Evolutionary conservation across 2,888 invertebrate genomes (phyloP).

Genomic region (Phymatocera aterrima): DNA sequence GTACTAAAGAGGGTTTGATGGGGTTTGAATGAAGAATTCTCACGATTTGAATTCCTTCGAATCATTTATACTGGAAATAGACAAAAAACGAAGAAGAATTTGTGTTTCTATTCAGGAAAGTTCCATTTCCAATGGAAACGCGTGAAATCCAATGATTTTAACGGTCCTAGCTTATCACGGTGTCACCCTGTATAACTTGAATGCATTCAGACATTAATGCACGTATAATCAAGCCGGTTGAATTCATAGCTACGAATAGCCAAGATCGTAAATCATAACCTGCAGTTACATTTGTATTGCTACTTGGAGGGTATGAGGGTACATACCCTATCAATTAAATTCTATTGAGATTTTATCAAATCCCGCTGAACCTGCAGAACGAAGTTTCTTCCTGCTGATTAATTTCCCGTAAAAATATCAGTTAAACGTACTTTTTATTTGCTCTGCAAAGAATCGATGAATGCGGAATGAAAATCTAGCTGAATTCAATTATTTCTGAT

Average conservation of each 20-base stretch:
- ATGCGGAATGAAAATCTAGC: not conserved
- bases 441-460: not conserved
- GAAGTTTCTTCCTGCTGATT: not conserved
- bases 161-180: not conserved
- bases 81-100: too few species aligned
- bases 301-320: too few species aligned
- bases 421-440: not conserved
- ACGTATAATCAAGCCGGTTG: not conserved
- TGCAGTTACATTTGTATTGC: not conserved
- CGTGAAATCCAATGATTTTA: not conserved
- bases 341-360: not conserved
- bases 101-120: too few species aligned
- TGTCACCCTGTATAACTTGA: not conserved
- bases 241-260: slow-evolving; percentile 3
- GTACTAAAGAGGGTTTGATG: too few species aligned
- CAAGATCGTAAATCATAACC: not conserved
- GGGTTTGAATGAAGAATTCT: too few species aligned
- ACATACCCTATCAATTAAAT: not conserved
- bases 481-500: slow-evolving; percentile 12
- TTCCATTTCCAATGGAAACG: not conserved
- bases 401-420: slow-evolving; percentile 5
- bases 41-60: too few species aligned
- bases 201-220: too few species aligned
- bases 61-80: too few species aligned
- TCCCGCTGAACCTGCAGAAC: not conserved